Evolutionary conservation across 2,888 invertebrate genomes (phyloP).

Genomic region (Acleris cristana): DNA sequence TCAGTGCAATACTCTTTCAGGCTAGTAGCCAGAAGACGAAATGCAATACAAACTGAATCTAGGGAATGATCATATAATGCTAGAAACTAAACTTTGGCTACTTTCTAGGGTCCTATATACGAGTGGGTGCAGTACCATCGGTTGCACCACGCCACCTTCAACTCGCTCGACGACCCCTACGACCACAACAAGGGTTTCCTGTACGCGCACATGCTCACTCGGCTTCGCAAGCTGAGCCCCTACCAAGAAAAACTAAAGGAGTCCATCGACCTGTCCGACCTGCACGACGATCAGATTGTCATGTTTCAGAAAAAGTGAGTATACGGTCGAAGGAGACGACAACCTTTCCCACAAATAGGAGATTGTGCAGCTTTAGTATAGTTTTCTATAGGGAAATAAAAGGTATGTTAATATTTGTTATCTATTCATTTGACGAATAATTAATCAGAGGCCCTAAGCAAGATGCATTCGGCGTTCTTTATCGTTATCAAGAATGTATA

Average conservation of each 20-base stretch:
- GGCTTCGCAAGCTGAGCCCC: conserved; percentile 86
- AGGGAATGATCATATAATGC: too few relatives aligned
- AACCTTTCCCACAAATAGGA: too few relatives aligned
- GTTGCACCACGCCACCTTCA: conserved; percentile 91
- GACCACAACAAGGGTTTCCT: conserved; percentile 91
- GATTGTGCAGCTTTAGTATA: too few relatives aligned
- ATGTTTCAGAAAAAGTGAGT: conserved; percentile 91
- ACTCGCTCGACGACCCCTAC: conserved; percentile 91
- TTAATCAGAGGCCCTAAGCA: too few relatives aligned
- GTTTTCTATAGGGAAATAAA: too few relatives aligned
- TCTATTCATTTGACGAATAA: too few relatives aligned
- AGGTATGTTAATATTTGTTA: too few relatives aligned
- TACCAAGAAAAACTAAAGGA: conserved; percentile 86
- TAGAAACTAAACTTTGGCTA: neutral
- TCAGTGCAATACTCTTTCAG: too few relatives aligned
- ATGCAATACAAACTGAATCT: too few relatives aligned
- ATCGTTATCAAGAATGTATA: too few relatives aligned
- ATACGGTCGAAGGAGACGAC: neutral
- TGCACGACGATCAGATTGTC: conserved; percentile 89
- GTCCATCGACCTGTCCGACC: conserved; percentile 90
- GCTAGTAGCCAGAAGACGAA: too few relatives aligned
- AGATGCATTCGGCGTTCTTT: too few relatives aligned
- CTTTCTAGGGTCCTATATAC: conserved; percentile 89
- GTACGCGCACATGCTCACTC: conserved; percentile 90
- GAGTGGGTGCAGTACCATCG: conserved; percentile 93